Base-by-base conservation (phyloP, 2,888 invertebrate species). In the Labia minor region DNA sequence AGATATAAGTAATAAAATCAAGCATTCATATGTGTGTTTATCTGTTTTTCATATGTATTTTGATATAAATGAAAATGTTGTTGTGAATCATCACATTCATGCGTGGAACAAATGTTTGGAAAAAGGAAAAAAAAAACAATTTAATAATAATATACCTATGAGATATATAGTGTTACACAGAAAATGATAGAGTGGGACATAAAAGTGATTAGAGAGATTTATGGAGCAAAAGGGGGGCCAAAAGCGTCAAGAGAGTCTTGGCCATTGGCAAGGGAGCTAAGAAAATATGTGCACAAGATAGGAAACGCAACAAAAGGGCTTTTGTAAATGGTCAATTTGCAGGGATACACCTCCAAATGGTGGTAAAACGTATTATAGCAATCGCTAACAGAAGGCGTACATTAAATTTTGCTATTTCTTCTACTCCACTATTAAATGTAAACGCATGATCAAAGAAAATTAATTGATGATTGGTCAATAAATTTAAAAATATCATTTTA, bases 201-300 rank as follows among this genome's bases (percentile, higher is more conserved):
- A 49, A 49, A 49, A 49, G 49, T 49, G 3, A 49, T 49, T 49
- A 49, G 49, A n/a, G 49, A 49, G 49, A 49, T 49, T 49, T 49
- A 49, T 49, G 49, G 3, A 16, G n/a, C 49, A 16, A 14, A 49
- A 14, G n/a, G 49, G 11, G 11, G 33, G 11, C 33, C 33, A 11
- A 11, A 33, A 33, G 6, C 33, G 33, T 6, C 6, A 33, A n/a
- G 49, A 16, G 49, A 49, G 49, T 8, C 49, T 49, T 16, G 49
- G 49, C 49, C 49, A 49, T 49, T 49, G 49, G 49, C 49, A 14
- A 49, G 14, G 49, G 49, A 14, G 49, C 49, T 4, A 49, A 49
- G 49, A 49, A 49, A 49, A 49, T 49, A 49, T 49, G 49, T 49
- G 49, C 49, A 8, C 49, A 49, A 49, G 49, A 49, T 49, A 49